Evolutionary conservation across 2,797 vertebrate genomes (phyloP), one percentile per base, ranked within the genome.

Genomic region (Notolepis coatsorum): DNA sequence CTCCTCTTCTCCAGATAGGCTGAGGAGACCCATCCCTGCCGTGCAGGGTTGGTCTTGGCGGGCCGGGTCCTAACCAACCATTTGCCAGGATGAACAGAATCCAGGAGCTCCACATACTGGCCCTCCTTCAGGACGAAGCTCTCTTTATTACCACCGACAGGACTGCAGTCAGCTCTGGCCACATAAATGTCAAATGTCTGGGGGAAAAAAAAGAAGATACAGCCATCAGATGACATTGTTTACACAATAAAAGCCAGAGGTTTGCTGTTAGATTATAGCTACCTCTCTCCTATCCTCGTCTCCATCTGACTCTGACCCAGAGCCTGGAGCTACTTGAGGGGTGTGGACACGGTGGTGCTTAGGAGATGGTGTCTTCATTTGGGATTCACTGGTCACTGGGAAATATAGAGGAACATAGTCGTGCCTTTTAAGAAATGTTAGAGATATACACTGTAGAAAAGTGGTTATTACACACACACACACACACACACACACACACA

Each of bases 11-110:
- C 97, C 73, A 99, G 82, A 53, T 98, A 99, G 8, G 98, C 98
- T 1, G 97, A 96, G 12, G 95, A 99, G n/a, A 99, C 92, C 98
- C 98, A 99, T 0, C 97, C 98, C 86, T 99, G 97, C n/a, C 96
- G 88, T 3, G 95, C 95, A 1, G 95, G 93, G 61, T 93, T 97
- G 1, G 89, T 94, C 83, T 98, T 99, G 3, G 95, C 96, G 71
- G 97, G 98, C 82, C 98, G 99, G 42, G 98, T 99, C 57, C 96
- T 95, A 51, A 99, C 94, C 10, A 99, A 84, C 98, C 98, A 99
- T 58, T 90, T 95, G 46, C 96, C 91, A 3, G 98, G 97, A 73
- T 97, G 96, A 58, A 95, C 94, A 1, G 94, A 95, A 50, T 99
- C 98, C 4, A 99, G 87, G 27, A 99, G 94, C 75, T 99, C 98